Evolutionary conservation across 2,797 vertebrate species (phyloP), one percentile per base, ranked within the genome.

Genomic region (Botia kubotai): DNA sequence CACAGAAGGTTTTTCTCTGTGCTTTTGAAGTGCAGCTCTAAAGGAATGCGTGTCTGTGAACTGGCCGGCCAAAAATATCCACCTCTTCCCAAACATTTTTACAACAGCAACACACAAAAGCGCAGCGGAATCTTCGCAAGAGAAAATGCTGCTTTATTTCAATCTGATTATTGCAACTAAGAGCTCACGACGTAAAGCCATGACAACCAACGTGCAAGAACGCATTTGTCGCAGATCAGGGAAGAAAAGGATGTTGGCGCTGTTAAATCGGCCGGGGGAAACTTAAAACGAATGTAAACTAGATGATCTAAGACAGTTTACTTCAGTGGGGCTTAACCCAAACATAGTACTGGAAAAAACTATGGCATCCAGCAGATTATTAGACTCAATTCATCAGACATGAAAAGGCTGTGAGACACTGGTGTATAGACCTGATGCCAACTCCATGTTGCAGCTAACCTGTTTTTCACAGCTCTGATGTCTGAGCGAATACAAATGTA

Each of bases 181-280:
- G 77, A 88, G 86, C 65, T 89, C 86, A 79, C 82, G 81, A 77
- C 84, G 86, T 79, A 87, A 86, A 86, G 82, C 89, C 87, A 92
- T 93, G 91, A 87, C 90, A 91, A 91, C 90, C 83, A 74, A 81
- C 80, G 87, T 87, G 87, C 84, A 87, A 86, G 81, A 84, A 74
- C 74, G 80, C 86, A 60, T 86, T 90, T 87, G 79, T 87, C 86
- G 83, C 81, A 86, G 79, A 87, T 88, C 60, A 85, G 80, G 63
- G 87, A 62, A 63, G 71, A 84, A 87, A 77, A 83, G 39, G 84
- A 36, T 80, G 71, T 70, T 55, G 77, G 79, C 67, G 79, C 80
- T 86, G 90, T 90, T 84, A 89, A 87, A 81, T 65, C 72, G 80
- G 86, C 84, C 87, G 90, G 57, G 67, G 57, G 79, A 75, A 89